Base-by-base conservation (phyloP, 2,888 invertebrate species). In the Byasa hedistus region DNA sequence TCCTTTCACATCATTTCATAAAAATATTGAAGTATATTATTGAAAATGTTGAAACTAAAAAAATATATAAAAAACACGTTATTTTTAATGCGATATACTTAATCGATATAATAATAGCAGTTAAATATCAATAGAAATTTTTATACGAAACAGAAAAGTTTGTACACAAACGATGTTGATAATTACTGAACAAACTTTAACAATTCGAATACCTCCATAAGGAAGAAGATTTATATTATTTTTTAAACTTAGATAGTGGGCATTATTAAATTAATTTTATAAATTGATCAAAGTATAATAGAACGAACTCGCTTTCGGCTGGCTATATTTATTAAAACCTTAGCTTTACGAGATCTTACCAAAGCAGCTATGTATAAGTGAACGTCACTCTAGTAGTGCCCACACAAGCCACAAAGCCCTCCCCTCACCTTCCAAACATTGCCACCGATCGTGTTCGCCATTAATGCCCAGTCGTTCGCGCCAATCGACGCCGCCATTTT, bases 341-440 rank as follows among this genome's bases (percentile, higher is more conserved):
- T 68, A 62, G 12, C 56, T 39, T 19, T 36, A 23, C 32, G 79
- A 85, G 91, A 90, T 88, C 89, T 90, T 84, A 89, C 86, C 79
- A 84, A 84, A 86, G 79, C 81, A 71, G 74, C 63, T 66, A 66
- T 64, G 21, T n/a, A 51, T n/a, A 58, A 79, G 71, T 71, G 78
- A 79, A 79, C 69, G 72, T 74, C 81, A 82, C 80, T 79, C 79
- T 81, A 83, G 73, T 71, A 79, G 80, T 80, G 79, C 74, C 76
- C 76, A 76, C 76, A 78, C 73, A 75, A 83, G 81, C 83, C 64
- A 72, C 54, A 82, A 81, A 82, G 86, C 91, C 89, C 87, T 83
- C 88, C 91, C 91, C 92, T 92, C 92, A 92, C 92, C 92, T 92
- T 92, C 92, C 92, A 92, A 69, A 87, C 84, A 77, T 81, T 85